Percentiles rank a stretch among this genome's conserved stretches.
Conservation (phyloP, 1,140 invertebrate species). For the Doryteuthis pealeii region DNA sequence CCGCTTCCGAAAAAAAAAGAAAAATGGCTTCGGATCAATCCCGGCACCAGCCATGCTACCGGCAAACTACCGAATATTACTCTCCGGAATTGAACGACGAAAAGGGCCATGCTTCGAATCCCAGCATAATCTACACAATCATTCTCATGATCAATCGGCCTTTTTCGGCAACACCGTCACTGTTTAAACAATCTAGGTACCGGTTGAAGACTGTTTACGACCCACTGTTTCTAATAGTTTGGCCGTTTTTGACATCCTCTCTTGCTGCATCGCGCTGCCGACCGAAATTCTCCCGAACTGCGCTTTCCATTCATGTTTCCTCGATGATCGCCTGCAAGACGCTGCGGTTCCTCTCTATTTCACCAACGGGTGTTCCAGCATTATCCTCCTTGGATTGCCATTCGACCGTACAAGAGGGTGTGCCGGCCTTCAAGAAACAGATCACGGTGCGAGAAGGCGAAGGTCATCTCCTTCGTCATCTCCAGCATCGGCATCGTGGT, state of each 20-base stretch:
- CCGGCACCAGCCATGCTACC: not conserved
- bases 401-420: constrained; percentile 49
- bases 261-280: constrained; percentile 45
- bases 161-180: constrained; percentile 46
- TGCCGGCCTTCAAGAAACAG: constrained; percentile 32
- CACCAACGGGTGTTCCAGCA: constrained; percentile 34
- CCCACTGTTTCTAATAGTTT: constrained; percentile 44
- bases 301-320: constrained; percentile 37
- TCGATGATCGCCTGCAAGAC: constrained; percentile 41
- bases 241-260: constrained; percentile 41
- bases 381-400: constrained; percentile 41
- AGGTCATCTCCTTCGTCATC: constrained; percentile 11
- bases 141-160: constrained; percentile 38
- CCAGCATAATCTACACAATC: constrained; percentile 32
- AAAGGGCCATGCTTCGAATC: constrained; percentile 27
- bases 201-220: constrained; percentile 39
- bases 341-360: constrained; percentile 42
- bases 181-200: constrained; percentile 42
- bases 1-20: constrained; percentile 14
- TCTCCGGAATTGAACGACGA: constrained; percentile 29
- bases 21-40: constrained; percentile 18
- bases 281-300: constrained; percentile 40
- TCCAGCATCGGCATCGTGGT: not conserved
- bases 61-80: not conserved
- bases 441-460: constrained; percentile 12